Conservation (phyloP, 2,113 vertebrate species). For the Leptobrachium leishanense region DNA sequence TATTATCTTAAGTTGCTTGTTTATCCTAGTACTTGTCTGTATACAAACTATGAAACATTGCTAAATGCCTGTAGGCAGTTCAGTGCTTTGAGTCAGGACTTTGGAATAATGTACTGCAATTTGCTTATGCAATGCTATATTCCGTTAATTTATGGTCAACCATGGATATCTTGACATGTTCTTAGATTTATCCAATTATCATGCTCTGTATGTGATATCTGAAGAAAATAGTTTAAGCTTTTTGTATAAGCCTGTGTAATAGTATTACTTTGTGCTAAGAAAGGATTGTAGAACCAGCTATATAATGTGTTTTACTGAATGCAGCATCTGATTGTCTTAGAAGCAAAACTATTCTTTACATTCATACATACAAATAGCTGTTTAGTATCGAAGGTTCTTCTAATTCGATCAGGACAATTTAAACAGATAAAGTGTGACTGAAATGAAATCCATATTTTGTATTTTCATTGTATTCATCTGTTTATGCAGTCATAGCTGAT, state of each 20-base stretch:
- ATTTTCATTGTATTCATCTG: too few relatives aligned
- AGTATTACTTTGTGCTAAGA: too few relatives aligned
- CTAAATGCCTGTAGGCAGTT: neutral
- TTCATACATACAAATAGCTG: too few relatives aligned
- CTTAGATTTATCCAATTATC: neutral
- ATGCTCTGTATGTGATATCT: neutral
- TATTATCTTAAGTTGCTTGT: neutral
- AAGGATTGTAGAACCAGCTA: too few relatives aligned
- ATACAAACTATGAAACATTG: neutral
- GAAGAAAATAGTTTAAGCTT: neutral
- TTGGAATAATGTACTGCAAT: neutral
- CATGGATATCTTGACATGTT: neutral
- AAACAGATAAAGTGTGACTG: too few relatives aligned
- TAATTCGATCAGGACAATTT: too few relatives aligned
- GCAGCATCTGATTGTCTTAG: too few relatives aligned
- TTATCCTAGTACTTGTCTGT: neutral
- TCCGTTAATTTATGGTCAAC: neutral
- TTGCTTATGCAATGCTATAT: neutral
- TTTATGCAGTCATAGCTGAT: too few relatives aligned
- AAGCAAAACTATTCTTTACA: too few relatives aligned
- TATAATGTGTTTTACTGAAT: too few relatives aligned
- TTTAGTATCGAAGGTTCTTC: too few relatives aligned
- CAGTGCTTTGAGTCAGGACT: neutral
- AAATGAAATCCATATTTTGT: too few relatives aligned
- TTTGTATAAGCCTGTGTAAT: neutral